phyloP scores from a whole-genome alignment of 2,113 vertebrate genomes.

The Cyprinodon tularosa region DNA sequence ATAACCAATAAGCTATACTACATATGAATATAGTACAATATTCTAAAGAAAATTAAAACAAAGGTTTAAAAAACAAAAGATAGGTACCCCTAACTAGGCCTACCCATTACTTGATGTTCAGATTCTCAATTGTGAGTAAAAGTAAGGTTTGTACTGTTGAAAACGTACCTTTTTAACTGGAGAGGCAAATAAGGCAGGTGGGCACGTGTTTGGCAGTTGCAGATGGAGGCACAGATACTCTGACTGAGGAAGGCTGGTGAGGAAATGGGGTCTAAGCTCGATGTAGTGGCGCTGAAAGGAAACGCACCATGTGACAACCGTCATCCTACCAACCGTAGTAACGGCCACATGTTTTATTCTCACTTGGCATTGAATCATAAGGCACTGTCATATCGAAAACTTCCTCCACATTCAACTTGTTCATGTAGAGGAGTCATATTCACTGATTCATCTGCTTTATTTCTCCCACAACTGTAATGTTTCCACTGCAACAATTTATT shows the following conservation, averaged over 20 bases:
- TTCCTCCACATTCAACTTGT: background rate
- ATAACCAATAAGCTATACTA: background rate
- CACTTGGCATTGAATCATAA: background rate
- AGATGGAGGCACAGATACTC: slow-evolving; percentile 24
- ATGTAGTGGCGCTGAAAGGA: slow-evolving; percentile 15
- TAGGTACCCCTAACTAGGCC: accelerated
- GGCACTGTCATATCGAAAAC: background rate
- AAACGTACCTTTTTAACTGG: slow-evolving; percentile 51
- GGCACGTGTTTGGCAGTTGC: slow-evolving; percentile 2
- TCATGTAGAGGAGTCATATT: background rate
- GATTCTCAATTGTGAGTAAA: background rate
- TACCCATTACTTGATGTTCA: background rate
- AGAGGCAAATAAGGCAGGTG: background rate
- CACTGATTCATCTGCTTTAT: background rate
- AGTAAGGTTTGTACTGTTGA: background rate
- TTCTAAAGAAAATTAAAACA: background rate
- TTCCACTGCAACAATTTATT: background rate
- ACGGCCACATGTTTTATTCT: background rate
- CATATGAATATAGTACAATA: background rate
- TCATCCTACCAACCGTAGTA: slow-evolving; percentile 21
- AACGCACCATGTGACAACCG: slow-evolving; percentile 56
- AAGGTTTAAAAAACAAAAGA: background rate
- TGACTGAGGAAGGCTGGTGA: slow-evolving; percentile 17
- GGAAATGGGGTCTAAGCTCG: slow-evolving; percentile 32
- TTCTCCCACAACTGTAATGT: background rate